Percentiles rank a stretch among this genome's conserved stretches.
phyloP scores from a whole-genome alignment of 2,888 invertebrate genomes.

The Notodonta dromedarius region DNA sequence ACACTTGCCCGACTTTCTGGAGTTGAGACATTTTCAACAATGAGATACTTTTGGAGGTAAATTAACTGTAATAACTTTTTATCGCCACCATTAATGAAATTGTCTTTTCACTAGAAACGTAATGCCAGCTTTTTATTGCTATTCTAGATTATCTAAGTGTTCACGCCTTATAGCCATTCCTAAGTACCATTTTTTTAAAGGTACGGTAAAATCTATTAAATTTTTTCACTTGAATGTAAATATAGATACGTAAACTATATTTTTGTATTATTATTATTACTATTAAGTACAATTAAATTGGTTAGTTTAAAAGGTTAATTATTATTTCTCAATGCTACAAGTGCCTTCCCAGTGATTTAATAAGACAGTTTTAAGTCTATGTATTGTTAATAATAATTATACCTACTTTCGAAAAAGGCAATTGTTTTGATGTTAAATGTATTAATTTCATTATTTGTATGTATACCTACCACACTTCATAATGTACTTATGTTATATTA shows the following conservation, averaged over 20 bases:
- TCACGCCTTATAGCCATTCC: constrained; percentile 54
- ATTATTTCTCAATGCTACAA: constrained; percentile 73
- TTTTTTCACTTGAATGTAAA: constrained; percentile 72
- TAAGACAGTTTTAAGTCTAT: constrained; percentile 33
- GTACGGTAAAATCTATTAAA: constrained; percentile 61
- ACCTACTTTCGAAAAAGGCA: constrained; percentile 3
- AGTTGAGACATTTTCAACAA: constrained; percentile 43
- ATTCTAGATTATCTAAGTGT: constrained; percentile 50
- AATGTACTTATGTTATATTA: constrained; percentile 3
- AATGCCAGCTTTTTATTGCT: constrained; percentile 41
- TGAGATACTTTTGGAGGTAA: constrained; percentile 24
- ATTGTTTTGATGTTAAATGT: constrained; percentile 10
- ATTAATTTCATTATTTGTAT: not conserved
- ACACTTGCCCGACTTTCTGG: constrained; percentile 48
- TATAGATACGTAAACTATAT: constrained; percentile 74
- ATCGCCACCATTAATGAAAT: constrained; percentile 36
- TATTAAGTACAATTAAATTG: constrained; percentile 66
- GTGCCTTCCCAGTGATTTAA: constrained; percentile 48
- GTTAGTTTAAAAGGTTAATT: constrained; percentile 57
- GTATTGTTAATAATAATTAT: constrained; percentile 11
- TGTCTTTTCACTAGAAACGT: constrained; percentile 44
- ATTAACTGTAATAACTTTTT: constrained; percentile 14
- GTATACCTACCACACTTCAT: not conserved
- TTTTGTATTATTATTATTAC: constrained; percentile 76
- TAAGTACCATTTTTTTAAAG: constrained; percentile 45